phyloP scores from a whole-genome alignment of 2,888 invertebrate species.

The Dioctria rufipes region DNA sequence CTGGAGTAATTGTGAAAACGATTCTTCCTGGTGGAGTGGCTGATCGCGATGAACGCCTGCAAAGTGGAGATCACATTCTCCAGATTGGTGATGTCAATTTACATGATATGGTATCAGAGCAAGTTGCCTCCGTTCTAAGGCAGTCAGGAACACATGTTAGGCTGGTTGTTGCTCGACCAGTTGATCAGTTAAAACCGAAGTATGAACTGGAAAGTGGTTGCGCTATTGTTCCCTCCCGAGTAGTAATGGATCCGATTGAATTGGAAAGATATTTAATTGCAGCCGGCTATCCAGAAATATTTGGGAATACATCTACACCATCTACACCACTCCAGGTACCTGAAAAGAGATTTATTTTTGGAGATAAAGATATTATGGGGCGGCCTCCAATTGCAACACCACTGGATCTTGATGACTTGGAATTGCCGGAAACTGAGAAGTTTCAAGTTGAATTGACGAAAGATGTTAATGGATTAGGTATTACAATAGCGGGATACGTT shows the following conservation, averaged over 20 bases:
- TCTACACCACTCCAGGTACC: constrained; percentile 70
- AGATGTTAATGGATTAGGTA: constrained; percentile 93
- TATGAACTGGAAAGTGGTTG: constrained; percentile 73
- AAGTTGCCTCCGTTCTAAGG: constrained; percentile 94
- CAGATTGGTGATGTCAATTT: constrained; percentile 93
- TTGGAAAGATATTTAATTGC: constrained; percentile 89
- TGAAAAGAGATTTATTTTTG: constrained; percentile 70
- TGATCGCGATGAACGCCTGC: constrained; percentile 95
- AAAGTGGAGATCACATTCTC: constrained; percentile 98
- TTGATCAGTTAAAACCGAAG: constrained; percentile 80
- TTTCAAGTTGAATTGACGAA: constrained; percentile 95
- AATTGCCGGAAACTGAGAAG: constrained; percentile 92
- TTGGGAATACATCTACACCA: constrained; percentile 75
- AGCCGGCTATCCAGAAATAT: constrained; percentile 85
- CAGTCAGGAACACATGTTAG: constrained; percentile 96
- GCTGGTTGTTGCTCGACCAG: constrained; percentile 93
- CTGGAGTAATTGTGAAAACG: constrained; percentile 99
- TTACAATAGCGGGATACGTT: constrained; percentile 96
- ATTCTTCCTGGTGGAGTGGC: constrained; percentile 98
- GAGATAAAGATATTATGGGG: constrained; percentile 64
- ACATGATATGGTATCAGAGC: constrained; percentile 98
- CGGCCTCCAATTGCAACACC: constrained; percentile 68
- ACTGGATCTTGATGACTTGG: constrained; percentile 74
- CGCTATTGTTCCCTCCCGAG: constrained; percentile 78
- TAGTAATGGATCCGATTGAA: constrained; percentile 90